Conservation (phyloP, 2,888 invertebrate species). For the Drosophila parthenogenetica region DNA sequence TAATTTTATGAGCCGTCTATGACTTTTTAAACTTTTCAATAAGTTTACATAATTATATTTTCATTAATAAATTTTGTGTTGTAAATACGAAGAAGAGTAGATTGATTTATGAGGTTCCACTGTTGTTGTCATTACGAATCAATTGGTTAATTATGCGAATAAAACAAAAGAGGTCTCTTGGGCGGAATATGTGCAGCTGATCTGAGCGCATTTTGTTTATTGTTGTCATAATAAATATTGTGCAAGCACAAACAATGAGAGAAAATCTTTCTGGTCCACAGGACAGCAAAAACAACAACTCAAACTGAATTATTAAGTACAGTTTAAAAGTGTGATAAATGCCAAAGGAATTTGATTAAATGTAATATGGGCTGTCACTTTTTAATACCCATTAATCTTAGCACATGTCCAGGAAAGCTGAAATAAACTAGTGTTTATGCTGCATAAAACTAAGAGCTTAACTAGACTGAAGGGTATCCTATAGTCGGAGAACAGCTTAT, state of each 20-base stretch:
- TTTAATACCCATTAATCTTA: too few relatives aligned
- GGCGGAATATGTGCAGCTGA: slow-evolving; percentile 25
- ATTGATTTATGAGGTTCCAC: slow-evolving; percentile 8
- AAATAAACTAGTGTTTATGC: too few relatives aligned
- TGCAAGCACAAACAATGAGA: slow-evolving; percentile 50
- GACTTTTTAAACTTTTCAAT: neutral
- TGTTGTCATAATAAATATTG: slow-evolving; percentile 75
- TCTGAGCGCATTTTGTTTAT: slow-evolving; percentile 42
- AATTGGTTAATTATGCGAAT: slow-evolving; percentile 56
- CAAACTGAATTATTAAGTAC: slow-evolving; percentile 65
- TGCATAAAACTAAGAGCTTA: neutral
- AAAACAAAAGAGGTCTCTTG: slow-evolving; percentile 32
- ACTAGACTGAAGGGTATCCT: neutral
- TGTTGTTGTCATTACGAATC: slow-evolving; percentile 8
- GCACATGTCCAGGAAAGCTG: too few relatives aligned
- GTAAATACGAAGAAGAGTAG: slow-evolving; percentile 1
- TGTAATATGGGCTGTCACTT: neutral
- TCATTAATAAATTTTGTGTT: neutral
- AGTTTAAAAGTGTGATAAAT: slow-evolving; percentile 50
- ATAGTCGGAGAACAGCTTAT: neutral
- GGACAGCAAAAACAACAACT: slow-evolving; percentile 5
- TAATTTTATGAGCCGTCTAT: too few relatives aligned
- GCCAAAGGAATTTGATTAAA: slow-evolving; percentile 40
- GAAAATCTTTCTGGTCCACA: slow-evolving; percentile 31
- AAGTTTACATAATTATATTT: neutral